A percentile compares a stretch with the other conserved stretches of the same genome.
phyloP scores from a whole-genome alignment of 2,113 vertebrate genomes.

The Passer montanus region DNA sequence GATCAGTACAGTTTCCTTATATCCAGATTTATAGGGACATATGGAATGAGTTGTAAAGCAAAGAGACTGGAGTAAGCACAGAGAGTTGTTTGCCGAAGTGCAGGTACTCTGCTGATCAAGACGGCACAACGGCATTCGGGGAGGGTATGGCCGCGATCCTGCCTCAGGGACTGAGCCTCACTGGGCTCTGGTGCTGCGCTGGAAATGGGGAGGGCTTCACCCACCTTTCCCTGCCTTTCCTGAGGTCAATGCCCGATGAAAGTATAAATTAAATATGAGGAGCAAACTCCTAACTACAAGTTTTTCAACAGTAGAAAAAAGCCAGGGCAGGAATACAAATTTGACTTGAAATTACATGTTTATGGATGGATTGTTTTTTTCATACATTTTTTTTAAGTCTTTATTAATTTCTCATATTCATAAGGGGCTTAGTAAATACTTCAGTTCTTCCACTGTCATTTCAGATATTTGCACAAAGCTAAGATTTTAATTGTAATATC shows the following conservation, averaged over 20 bases:
- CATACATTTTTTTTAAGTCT: background rate
- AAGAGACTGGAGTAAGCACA: background rate
- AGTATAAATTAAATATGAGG: background rate
- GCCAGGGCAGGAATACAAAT: background rate
- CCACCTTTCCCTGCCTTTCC: background rate
- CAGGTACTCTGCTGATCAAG: background rate
- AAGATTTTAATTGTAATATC: background rate
- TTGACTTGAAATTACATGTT: background rate
- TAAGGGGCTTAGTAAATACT: background rate
- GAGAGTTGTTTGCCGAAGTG: fast-evolving
- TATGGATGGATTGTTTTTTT: background rate
- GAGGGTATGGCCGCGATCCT: background rate
- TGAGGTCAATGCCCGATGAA: background rate
- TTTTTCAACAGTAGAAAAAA: background rate
- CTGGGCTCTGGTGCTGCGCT: background rate
- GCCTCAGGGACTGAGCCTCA: too few relatives aligned
- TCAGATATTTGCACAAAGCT: background rate
- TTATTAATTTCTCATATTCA: background rate
- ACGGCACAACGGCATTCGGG: too few relatives aligned
- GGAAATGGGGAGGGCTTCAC: background rate
- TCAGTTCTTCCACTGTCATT: background rate
- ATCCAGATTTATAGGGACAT: background rate
- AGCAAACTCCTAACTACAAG: background rate
- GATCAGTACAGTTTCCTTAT: background rate
- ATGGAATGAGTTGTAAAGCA: background rate